Conservation (phyloP, 2,797 vertebrate species). For the Poecilia picta region DNA sequence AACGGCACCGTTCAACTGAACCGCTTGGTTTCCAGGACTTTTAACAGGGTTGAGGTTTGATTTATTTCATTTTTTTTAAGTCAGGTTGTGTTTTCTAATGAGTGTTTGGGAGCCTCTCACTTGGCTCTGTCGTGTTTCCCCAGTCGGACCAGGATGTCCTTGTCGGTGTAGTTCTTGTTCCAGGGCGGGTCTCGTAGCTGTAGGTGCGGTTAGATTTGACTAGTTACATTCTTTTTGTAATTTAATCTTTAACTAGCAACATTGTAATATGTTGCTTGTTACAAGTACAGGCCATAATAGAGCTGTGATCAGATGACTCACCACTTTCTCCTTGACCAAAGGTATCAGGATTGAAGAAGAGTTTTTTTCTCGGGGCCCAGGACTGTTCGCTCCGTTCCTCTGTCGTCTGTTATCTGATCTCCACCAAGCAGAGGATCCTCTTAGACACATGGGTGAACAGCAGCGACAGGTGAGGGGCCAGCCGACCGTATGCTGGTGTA, state of each 20-base stretch:
- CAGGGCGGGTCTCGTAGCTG: slow-evolving; percentile 82
- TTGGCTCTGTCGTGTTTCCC: slow-evolving; percentile 88
- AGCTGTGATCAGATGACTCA: slow-evolving; percentile 52
- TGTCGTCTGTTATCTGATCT: rapidly evolving
- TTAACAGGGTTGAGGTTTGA: not conserved
- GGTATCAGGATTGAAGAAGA: slow-evolving; percentile 80
- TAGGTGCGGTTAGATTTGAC: slow-evolving; percentile 33
- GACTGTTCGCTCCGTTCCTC: slow-evolving; percentile 74
- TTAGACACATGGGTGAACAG: slow-evolving; percentile 47
- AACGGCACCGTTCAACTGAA: not conserved
- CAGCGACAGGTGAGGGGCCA: not conserved
- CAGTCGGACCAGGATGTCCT: slow-evolving; percentile 90
- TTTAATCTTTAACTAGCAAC: not conserved
- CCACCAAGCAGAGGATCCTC: slow-evolving; percentile 68
- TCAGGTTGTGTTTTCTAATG: not conserved
- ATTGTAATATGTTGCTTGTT: too few species aligned
- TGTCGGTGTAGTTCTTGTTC: slow-evolving; percentile 91
- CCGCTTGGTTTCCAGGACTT: not conserved
- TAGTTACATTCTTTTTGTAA: not conserved
- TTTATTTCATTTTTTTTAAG: not conserved
- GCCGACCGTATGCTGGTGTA: not conserved
- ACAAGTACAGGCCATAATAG: too few species aligned
- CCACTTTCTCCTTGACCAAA: slow-evolving; percentile 91
- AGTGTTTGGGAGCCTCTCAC: slow-evolving; percentile 71
- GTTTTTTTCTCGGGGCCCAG: slow-evolving; percentile 44